Evolutionary conservation across 2,113 vertebrate species (phyloP), one percentile per base, ranked within the genome.

Genomic region (Limanda limanda): DNA sequence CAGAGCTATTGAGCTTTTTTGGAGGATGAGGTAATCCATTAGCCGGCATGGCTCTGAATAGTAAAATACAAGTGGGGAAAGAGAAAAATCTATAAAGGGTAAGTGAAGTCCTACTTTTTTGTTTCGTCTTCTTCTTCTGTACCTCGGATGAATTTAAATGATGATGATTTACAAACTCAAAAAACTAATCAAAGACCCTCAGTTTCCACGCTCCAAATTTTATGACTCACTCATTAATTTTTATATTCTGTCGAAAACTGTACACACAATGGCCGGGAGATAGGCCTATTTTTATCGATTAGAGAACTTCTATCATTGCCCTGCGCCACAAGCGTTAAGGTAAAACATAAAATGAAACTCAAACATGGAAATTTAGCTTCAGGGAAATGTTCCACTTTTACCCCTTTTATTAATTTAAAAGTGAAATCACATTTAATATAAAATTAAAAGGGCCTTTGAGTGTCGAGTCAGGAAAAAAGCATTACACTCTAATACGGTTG

Each of bases 1-100:
- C 70, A 81, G 71, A 58, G 84, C 89, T 83, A 89, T 66, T 63
- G 80, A 92, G 81, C 74, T 79, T 89, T 93, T 91, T 83, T 86
- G 52, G 71, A 74, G 83, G 82, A 92, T 94, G 91, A 93, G 88
- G 89, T 92, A 92, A 94, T 92, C 88, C 87, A 93, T 90, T 92
- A 89, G 91, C 82, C 78, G 24, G 82, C 72, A 75, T 89, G 88
- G 84, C 88, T 87, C 69, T 85, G 90, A 93, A 90, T 88, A 82
- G 82, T 52, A 86, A 91, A 84, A 79, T 12, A 83, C 67, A 77
- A 82, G 59, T 60, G 59, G 9, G 21, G n/a, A 5, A 52, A 48
- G n/a, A 54, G 42, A n/a, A 57, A 48, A 51, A 66, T 47, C 69
- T 77, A 75, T 86, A 48, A 86, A 82, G 84, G 67, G 31, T 81